These are phyloP conservation scores for Paratilapia polleni DNA, from an alignment of 2,113 vertebrate species.

Conservation along the genomic window DNA sequence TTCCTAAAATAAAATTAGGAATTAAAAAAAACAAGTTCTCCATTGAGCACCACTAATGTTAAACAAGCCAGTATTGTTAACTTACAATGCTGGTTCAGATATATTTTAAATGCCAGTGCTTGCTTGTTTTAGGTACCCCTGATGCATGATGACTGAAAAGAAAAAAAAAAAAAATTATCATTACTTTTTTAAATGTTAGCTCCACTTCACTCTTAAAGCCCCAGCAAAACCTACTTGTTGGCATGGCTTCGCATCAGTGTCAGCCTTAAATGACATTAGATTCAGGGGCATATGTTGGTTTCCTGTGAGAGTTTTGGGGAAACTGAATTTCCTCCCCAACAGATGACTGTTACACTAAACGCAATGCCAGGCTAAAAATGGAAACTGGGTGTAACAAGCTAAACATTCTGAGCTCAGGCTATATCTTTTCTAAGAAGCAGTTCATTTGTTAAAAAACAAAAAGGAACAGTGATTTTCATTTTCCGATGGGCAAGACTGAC, in stretches of 20 bases:
- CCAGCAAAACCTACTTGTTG: background rate
- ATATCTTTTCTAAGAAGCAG: background rate
- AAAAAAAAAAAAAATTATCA: too few species aligned
- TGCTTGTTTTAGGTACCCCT: background rate
- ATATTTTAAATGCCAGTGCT: background rate
- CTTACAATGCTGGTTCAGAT: background rate
- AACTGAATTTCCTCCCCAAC: background rate
- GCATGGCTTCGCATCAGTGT: background rate
- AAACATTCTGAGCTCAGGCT: background rate
- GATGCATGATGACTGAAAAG: background rate
- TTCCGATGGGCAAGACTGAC: background rate
- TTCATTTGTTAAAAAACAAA: background rate
- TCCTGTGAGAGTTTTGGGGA: background rate
- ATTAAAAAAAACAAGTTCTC: background rate
- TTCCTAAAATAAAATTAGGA: background rate
- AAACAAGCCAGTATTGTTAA: background rate
- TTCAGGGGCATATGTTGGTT: background rate
- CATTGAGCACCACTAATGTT: background rate
- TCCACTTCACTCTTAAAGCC: background rate
- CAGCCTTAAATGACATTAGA: background rate
- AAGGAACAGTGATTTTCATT: background rate
- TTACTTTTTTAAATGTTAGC: too few species aligned
- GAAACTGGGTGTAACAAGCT: background rate
- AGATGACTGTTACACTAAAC: background rate
- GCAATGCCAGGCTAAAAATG: background rate